Percentiles rank a stretch among this genome's conserved stretches.
Conservation (phyloP, 2,888 invertebrate genomes). For the Leptothorax acervorum region DNA sequence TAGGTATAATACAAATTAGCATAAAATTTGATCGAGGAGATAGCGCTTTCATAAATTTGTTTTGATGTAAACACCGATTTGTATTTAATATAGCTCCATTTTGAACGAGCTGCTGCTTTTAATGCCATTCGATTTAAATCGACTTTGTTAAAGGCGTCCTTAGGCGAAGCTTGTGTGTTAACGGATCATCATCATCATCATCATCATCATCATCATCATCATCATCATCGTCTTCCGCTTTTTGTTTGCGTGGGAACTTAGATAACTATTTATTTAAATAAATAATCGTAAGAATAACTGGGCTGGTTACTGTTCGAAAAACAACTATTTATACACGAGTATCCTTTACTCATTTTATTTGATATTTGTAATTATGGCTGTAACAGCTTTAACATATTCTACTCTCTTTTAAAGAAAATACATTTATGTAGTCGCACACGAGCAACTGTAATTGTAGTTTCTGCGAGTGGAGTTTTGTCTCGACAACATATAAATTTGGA, state of each 20-base stretch:
- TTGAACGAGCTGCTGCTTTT: slow-evolving; percentile 25
- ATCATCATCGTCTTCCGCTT: slow-evolving; percentile 52
- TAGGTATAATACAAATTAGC: slow-evolving; percentile 4
- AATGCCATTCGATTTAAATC: slow-evolving; percentile 43
- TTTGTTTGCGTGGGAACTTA: slow-evolving; percentile 42
- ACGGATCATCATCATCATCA: slow-evolving; percentile 1
- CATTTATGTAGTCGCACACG: neutral
- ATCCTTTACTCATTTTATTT: neutral
- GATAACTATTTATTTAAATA: slow-evolving; percentile 28
- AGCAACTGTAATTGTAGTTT: neutral
- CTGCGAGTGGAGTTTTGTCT: neutral
- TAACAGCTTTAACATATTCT: neutral
- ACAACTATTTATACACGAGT: too few relatives aligned
- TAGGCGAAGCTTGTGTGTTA: slow-evolving; percentile 25
- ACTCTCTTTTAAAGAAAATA: neutral
- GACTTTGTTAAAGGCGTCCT: slow-evolving; percentile 50
- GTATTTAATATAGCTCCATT: slow-evolving; percentile 41
- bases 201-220: slow-evolving; percentile 15
- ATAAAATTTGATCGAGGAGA: slow-evolving; percentile 7
- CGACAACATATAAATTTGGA: slow-evolving; percentile 34
- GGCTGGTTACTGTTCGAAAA: neutral
- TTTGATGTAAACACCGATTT: slow-evolving; percentile 54
- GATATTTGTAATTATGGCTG: neutral
- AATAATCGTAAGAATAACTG: neutral
- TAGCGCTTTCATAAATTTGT: neutral